Base-by-base conservation (phyloP, 1,140 invertebrate species). In the Lepidurus packardi region DNA sequence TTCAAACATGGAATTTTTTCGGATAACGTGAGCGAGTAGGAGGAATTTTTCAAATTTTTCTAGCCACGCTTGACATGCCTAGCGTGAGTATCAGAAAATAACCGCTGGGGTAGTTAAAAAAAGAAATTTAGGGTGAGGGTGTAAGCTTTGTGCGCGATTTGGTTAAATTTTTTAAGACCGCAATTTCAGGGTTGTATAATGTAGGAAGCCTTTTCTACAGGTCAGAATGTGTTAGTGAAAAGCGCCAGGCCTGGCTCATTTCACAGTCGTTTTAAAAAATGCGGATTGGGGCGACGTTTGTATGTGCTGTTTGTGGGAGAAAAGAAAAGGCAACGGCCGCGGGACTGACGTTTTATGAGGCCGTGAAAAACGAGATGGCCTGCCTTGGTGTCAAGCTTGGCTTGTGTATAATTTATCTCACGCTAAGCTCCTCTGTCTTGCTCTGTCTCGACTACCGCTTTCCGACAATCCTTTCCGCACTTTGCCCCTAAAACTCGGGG, bases 361-460 rank as follows among this genome's bases (percentile, higher is more conserved):
- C 53, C 3, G 53, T 65, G 53, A 65, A 65, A 65, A 65, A 65
- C 53, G 53, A 65, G 53, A 65, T 65, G 16, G 53, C 53, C 21
- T 65, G 53, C 53, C 53, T 65, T 65, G 53, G 53, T 65, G 53
- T 65, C 53, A 65, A 65, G 53, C 53, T 65, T 65, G 53, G 6
- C n/a, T 65, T 65, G 53, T 65, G 53, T 65, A 65, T 65, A 65
- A 65, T 65, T 65, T 65, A 65, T 65, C 53, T 65, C 53, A 16
- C 53, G 16, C 9, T 16, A 9, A 7, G 7, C 53, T 65, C 53
- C 53, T 65, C 16, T 65, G 53, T 65, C 53, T 65, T 65, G 53
- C 53, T 21, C 8, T 65, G 53, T 65, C 53, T 21, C 21, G 16
- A 7, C 53, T 6, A 7, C 21, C 21, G 21, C 53, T 21, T 65